Evolutionary conservation across 1,140 invertebrate genomes (phyloP).

Genomic region (Lerema accius): DNA sequence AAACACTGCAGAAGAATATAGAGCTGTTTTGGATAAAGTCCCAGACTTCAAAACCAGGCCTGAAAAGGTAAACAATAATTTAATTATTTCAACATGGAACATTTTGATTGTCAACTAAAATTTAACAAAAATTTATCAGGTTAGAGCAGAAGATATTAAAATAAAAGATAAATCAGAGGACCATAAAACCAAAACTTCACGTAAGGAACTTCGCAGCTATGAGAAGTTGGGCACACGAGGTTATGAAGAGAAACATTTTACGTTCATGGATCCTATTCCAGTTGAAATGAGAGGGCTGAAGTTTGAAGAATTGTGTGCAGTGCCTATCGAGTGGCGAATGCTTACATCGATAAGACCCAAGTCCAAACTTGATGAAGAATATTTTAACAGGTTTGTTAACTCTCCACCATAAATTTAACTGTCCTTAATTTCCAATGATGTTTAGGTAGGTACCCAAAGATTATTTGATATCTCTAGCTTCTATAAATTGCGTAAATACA

Average conservation of each 20-base stretch:
- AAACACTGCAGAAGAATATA: slow-evolving; percentile 91
- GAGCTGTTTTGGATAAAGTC: slow-evolving; percentile 91
- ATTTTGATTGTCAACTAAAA: slow-evolving; percentile 2
- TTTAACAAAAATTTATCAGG: slow-evolving; percentile 50
- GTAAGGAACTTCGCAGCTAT: slow-evolving; percentile 85
- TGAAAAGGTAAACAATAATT: slow-evolving; percentile 87
- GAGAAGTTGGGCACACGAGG: slow-evolving; percentile 77
- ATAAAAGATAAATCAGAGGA: slow-evolving; percentile 85
- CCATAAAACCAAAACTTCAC: slow-evolving; percentile 86
- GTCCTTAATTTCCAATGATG: no score
- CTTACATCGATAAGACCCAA: slow-evolving; percentile 93
- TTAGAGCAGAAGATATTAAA: slow-evolving; percentile 86
- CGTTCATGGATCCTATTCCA: slow-evolving; percentile 91
- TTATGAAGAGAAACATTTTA: slow-evolving; percentile 84
- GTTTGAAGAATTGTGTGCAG: slow-evolving; percentile 90
- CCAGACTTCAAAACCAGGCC: slow-evolving; percentile 95
- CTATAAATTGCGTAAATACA: no score
- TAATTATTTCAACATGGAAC: slow-evolving; percentile 35
- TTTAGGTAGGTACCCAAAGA: no score
- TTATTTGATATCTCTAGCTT: no score
- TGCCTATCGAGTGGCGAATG: slow-evolving; percentile 97
- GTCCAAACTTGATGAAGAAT: slow-evolving; percentile 92
- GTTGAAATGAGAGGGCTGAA: slow-evolving; percentile 90
- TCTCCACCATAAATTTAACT: no score
- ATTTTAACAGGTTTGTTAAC: slow-evolving; percentile 88